These are phyloP conservation scores for Metalampra italica DNA, from an alignment of 2,888 invertebrate species.

Conservation along the genomic window DNA sequence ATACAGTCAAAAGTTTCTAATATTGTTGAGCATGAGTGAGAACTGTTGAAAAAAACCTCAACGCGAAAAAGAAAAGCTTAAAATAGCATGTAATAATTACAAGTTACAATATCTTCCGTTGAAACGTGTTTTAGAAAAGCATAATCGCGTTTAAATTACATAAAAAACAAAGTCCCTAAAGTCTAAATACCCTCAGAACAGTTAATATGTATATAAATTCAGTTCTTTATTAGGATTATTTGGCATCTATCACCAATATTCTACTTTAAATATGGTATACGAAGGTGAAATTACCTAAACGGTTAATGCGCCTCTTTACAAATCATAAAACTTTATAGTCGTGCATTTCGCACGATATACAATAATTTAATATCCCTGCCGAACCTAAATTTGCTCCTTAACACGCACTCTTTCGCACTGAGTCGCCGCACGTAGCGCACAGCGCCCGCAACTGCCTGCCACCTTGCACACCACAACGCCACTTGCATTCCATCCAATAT, in stretches of 20 bases:
- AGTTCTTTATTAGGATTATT: slow-evolving; percentile 79
- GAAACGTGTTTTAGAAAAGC: slow-evolving; percentile 25
- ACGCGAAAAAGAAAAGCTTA: slow-evolving; percentile 18
- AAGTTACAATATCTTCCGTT: slow-evolving; percentile 31
- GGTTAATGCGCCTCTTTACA: slow-evolving; percentile 56
- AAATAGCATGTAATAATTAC: slow-evolving; percentile 13
- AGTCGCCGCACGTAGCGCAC: slow-evolving; percentile 15
- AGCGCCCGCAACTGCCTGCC: slow-evolving; percentile 6
- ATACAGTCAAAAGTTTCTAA: slow-evolving; percentile 31
- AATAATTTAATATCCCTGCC: slow-evolving; percentile 62
- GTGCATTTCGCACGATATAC: slow-evolving; percentile 34
- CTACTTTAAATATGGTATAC: slow-evolving; percentile 74
- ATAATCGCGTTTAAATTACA: slow-evolving; percentile 44
- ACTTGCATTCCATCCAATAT: slow-evolving; percentile 39
- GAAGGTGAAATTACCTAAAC: slow-evolving; percentile 70
- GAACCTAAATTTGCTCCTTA: slow-evolving; percentile 69
- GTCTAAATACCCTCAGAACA: slow-evolving; percentile 77
- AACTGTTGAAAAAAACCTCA: slow-evolving; percentile 25
- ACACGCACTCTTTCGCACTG: slow-evolving; percentile 48
- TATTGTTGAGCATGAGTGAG: slow-evolving; percentile 46
- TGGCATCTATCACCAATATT: slow-evolving; percentile 76
- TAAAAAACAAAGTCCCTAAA: slow-evolving; percentile 62
- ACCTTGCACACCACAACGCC: slow-evolving; percentile 31
- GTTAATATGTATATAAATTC: slow-evolving; percentile 77
- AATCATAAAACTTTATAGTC: slow-evolving; percentile 55